Conservation (phyloP, 2,113 vertebrate genomes). For the Cyphomyrus plagiostoma region DNA sequence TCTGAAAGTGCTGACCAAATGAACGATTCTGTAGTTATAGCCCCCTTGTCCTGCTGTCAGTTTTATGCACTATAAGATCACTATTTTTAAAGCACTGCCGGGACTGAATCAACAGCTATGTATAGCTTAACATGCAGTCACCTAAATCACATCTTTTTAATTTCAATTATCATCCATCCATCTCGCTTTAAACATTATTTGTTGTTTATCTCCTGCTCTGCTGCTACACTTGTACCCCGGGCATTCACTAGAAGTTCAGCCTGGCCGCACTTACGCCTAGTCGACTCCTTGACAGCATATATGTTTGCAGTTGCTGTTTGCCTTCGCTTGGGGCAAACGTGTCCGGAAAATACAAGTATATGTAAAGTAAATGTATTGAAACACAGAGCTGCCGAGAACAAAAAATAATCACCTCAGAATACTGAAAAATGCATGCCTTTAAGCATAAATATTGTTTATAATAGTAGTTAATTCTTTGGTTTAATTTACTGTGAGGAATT, state of each 20-base stretch:
- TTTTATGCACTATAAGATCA: neutral
- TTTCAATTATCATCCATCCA: neutral
- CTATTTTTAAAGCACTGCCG: neutral
- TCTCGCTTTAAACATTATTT: neutral
- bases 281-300: neutral
- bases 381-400: neutral
- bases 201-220: neutral
- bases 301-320: neutral
- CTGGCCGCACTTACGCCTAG: neutral
- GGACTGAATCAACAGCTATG: neutral
- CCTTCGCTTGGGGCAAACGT: neutral
- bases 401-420: neutral
- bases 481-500: neutral
- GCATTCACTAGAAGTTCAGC: neutral
- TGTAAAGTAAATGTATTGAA: neutral
- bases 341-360: neutral
- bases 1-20: neutral
- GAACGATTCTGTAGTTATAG: neutral
- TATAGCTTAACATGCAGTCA: neutral
- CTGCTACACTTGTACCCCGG: neutral
- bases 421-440: neutral
- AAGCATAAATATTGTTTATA: neutral
- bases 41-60: neutral
- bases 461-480: neutral
- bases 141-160: neutral